A percentile compares a stretch with the other conserved stretches of the same genome.
Conservation (phyloP, 2,888 invertebrate genomes). For the Nomada ruficornis region DNA sequence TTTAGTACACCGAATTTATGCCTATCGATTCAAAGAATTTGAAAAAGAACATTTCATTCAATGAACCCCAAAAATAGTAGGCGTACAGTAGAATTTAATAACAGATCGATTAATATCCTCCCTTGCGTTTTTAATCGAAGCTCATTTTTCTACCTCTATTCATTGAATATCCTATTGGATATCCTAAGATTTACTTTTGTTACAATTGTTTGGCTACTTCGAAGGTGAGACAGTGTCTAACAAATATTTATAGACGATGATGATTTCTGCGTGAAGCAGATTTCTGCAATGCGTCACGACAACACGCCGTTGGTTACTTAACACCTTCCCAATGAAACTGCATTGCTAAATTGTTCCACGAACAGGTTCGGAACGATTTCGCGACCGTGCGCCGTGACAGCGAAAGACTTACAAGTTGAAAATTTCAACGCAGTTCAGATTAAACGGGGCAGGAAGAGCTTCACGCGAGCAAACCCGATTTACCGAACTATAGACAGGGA, state of each 20-base stretch:
- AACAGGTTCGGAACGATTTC: background rate
- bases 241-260: slow-evolving; percentile 42
- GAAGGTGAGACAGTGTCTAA: slow-evolving; percentile 12
- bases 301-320: background rate
- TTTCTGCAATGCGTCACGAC: background rate
- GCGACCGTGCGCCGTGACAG: background rate
- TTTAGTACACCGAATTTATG: slow-evolving; percentile 2
- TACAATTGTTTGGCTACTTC: slow-evolving; percentile 21
- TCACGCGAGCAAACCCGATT: background rate
- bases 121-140: too few relatives aligned
- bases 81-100: background rate
- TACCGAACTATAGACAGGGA: background rate
- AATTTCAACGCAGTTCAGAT: background rate
- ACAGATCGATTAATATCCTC: too few relatives aligned
- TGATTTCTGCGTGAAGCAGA: slow-evolving; percentile 14
- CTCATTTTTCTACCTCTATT: too few relatives aligned
- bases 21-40: too few relatives aligned
- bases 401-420: background rate
- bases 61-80: too few relatives aligned
- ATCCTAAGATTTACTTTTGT: background rate
- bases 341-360: background rate
- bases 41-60: too few relatives aligned
- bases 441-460: background rate
- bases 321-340: slow-evolving; percentile 6
- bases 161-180: too few relatives aligned